These are phyloP conservation scores for Yoshiicerus persimilis DNA, from an alignment of 1,140 invertebrate species.

Conservation along the genomic window DNA sequence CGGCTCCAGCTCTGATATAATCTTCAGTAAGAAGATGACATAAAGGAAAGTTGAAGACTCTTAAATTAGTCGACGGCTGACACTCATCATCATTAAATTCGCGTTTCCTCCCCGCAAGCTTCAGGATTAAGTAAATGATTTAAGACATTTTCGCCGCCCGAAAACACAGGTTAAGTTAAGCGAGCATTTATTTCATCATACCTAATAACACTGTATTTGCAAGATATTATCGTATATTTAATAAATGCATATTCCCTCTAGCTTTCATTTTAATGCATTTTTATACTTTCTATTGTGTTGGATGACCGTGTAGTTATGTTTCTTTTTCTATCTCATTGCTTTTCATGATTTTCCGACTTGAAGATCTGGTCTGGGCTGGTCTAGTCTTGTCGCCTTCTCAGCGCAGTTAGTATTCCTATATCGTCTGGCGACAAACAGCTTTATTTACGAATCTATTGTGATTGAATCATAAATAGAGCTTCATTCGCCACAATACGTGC, in stretches of 20 bases:
- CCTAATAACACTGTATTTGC: neutral
- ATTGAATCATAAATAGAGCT: neutral
- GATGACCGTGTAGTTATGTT: neutral
- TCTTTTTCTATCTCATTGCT: neutral
- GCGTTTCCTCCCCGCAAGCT: slow-evolving; percentile 11
- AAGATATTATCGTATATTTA: neutral
- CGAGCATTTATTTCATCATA: neutral
- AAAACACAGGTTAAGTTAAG: neutral
- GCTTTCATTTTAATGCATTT: neutral
- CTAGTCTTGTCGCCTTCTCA: neutral
- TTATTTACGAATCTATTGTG: slow-evolving; percentile 11
- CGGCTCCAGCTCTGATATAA: neutral
- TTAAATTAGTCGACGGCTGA: neutral
- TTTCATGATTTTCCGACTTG: neutral
- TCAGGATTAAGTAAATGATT: neutral
- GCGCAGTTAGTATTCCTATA: neutral
- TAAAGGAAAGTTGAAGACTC: neutral
- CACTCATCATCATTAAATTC: slow-evolving; percentile 26
- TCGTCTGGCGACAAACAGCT: slow-evolving; percentile 1
- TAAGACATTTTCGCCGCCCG: neutral
- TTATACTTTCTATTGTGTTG: neutral
- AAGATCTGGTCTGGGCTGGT: neutral
- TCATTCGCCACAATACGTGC: neutral
- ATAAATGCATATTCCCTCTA: neutral
- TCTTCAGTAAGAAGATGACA: neutral